phyloP scores from a whole-genome alignment of 2,113 vertebrate species.

The Axis porcinus region DNA sequence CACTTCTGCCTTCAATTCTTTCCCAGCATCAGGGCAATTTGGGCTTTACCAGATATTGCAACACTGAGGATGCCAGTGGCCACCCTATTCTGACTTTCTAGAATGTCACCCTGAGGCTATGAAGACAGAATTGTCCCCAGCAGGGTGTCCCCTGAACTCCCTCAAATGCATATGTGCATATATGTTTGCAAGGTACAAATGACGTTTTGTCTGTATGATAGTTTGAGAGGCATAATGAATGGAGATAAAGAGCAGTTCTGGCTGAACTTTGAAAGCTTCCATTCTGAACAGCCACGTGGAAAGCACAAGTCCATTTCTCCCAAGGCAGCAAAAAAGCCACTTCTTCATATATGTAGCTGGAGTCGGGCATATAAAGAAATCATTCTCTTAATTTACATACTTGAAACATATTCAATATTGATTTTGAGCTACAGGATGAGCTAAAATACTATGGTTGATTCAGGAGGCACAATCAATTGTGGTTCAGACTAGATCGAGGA shows the following conservation, averaged over 20 bases:
- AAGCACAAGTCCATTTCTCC: not conserved
- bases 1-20: not conserved
- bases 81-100: not conserved
- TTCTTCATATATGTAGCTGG: not conserved
- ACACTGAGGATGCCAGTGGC: not conserved
- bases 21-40: not conserved
- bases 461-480: constrained; percentile 78
- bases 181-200: not conserved
- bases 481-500: constrained; percentile 83
- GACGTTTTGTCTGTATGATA: not conserved
- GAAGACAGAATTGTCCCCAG: not conserved
- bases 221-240: not conserved
- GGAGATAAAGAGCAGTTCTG: not conserved
- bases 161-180: not conserved
- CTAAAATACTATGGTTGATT: constrained; percentile 74
- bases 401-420: constrained; percentile 70
- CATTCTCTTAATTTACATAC: not conserved
- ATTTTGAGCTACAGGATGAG: constrained; percentile 79
- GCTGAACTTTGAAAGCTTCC: not conserved
- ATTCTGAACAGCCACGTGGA: not conserved
- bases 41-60: not conserved
- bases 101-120: not conserved
- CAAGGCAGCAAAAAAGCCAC: constrained; percentile 4
- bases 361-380: not conserved
- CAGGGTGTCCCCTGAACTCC: not conserved